These are phyloP conservation scores for Probaryconus sp. DNA, from an alignment of 1,140 invertebrate species.

Conservation along the genomic window DNA sequence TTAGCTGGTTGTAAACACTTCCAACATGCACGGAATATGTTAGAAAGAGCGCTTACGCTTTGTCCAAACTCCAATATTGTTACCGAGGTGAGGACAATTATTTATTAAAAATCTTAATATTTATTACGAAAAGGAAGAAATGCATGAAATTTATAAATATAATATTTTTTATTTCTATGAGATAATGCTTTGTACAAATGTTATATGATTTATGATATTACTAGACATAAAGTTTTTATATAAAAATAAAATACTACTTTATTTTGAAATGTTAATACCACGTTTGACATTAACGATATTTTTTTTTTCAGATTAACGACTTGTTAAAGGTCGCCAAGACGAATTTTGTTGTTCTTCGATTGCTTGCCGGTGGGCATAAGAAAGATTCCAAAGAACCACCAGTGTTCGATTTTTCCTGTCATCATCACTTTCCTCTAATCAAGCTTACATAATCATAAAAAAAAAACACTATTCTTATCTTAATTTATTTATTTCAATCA, in stretches of 20 bases:
- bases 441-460: conserved; percentile 79
- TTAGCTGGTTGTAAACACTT: conserved; percentile 92
- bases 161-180: too few species aligned
- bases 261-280: too few species aligned
- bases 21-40: conserved; percentile 90
- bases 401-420: conserved; percentile 93
- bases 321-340: conserved; percentile 94
- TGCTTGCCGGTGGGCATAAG: conserved; percentile 93
- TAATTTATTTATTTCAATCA: conserved; percentile 65
- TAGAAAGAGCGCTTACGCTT: conserved; percentile 82
- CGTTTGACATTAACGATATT: too few species aligned
- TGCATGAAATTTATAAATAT: too few species aligned
- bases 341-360: conserved; percentile 96
- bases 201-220: too few species aligned
- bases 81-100: conserved; percentile 83
- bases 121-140: conserved; percentile 1
- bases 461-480: conserved; percentile 16
- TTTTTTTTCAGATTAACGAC: conserved; percentile 85
- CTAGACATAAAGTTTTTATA: too few species aligned
- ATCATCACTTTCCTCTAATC: conserved; percentile 94
- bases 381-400: conserved; percentile 89
- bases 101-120: conserved; percentile 19
- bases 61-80: conserved; percentile 83
- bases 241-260: conserved; percentile 14
- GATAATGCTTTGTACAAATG: too few species aligned